A percentile compares a stretch with the other conserved stretches of the same genome.
These are phyloP conservation scores for Ctenosaura bakeri DNA, from an alignment of 2,797 vertebrate genomes.

Conservation along the genomic window DNA sequence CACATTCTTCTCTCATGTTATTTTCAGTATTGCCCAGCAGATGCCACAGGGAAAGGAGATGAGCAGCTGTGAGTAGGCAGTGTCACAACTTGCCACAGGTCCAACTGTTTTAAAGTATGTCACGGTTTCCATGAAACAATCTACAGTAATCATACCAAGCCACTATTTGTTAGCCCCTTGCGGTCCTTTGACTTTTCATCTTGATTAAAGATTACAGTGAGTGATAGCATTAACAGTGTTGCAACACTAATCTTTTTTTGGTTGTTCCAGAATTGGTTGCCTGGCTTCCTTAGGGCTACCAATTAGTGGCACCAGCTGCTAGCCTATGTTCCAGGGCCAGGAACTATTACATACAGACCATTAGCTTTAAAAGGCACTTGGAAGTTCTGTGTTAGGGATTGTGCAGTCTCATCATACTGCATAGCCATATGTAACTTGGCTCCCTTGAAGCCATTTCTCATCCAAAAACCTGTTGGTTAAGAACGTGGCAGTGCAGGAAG, in stretches of 20 bases:
- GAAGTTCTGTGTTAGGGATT: slow-evolving; percentile 65
- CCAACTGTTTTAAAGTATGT: slow-evolving; percentile 35
- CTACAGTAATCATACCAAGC: slow-evolving; percentile 28
- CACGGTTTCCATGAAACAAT: slow-evolving; percentile 43
- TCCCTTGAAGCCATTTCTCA: slow-evolving; percentile 44
- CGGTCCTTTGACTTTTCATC: slow-evolving; percentile 62
- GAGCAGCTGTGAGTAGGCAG: slow-evolving; percentile 63
- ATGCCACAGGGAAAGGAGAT: slow-evolving; percentile 29
- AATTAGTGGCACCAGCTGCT: slow-evolving; percentile 79
- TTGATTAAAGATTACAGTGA: slow-evolving; percentile 75
- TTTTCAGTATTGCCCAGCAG: slow-evolving; percentile 58
- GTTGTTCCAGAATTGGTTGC: slow-evolving; percentile 40
- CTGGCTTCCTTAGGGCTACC: slow-evolving; percentile 70
- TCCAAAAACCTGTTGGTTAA: slow-evolving; percentile 27
- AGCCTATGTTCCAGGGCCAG: slow-evolving; percentile 72
- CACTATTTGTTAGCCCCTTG: slow-evolving; percentile 62
- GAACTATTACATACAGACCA: slow-evolving; percentile 75
- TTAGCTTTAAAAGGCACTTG: slow-evolving; percentile 78
- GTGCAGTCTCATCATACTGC: slow-evolving; percentile 53
- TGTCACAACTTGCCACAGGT: slow-evolving; percentile 50
- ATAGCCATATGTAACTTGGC: slow-evolving; percentile 55
- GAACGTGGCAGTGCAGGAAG: not conserved
- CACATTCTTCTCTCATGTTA: slow-evolving; percentile 18
- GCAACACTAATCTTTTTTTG: slow-evolving; percentile 47
- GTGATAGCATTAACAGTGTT: slow-evolving; percentile 59